phyloP scores from a whole-genome alignment of 2,797 vertebrate genomes.

The Typhlichthys eigenmanni region DNA sequence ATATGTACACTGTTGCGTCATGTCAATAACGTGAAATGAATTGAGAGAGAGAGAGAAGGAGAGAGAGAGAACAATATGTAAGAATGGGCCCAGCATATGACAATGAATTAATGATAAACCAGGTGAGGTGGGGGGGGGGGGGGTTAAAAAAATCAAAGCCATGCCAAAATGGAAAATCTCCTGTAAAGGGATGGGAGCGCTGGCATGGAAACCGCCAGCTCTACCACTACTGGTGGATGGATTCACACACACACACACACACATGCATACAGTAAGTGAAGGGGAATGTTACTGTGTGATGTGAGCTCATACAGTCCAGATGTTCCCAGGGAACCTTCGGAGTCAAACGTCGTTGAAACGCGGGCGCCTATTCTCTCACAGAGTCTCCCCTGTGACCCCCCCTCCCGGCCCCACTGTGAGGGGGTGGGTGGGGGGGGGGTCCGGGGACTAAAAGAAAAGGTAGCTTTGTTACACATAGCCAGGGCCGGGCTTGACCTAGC shows the following conservation, averaged over 20 bases:
- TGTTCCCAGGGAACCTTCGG: conserved; percentile 59
- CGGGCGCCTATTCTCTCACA: conserved; percentile 34
- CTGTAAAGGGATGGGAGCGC: too few relatives aligned
- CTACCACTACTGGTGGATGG: too few relatives aligned
- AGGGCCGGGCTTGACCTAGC: conserved; percentile 55
- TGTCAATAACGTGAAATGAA: too few relatives aligned
- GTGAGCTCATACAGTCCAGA: conserved; percentile 58
- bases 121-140: conserved; percentile 13
- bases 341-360: conserved; percentile 52
- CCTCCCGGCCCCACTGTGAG: conserved; percentile 1
- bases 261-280: conserved; percentile 31
- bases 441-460: conserved; percentile 50
- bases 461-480: conserved; percentile 52
- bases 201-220: too few relatives aligned
- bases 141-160: too few relatives aligned
- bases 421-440: neutral
- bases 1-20: too few relatives aligned
- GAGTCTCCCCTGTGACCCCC: conserved; percentile 37
- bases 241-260: conserved; percentile 6
- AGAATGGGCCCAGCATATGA: too few relatives aligned
- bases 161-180: too few relatives aligned
- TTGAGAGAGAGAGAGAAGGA: too few relatives aligned
- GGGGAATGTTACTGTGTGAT: conserved; percentile 65
- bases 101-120: neutral
- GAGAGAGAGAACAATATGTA: too few relatives aligned